Evolutionary conservation across 2,888 invertebrate genomes (phyloP).

Genomic region (Pomacea canaliculata): DNA sequence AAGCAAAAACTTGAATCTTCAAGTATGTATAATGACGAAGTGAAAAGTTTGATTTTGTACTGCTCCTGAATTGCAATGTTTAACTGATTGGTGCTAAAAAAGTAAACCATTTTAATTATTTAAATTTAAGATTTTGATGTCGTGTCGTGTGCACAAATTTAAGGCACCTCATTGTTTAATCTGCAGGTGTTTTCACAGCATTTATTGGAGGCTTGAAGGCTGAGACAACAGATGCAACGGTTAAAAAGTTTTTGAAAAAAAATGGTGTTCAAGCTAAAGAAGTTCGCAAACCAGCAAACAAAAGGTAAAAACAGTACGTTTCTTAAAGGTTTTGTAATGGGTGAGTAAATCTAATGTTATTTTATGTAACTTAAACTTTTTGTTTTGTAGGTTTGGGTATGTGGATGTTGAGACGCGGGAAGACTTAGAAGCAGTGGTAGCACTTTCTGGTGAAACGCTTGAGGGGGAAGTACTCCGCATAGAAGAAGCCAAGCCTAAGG

Average conservation of each 20-base stretch:
- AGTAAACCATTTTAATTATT: too few relatives aligned
- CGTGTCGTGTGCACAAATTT: too few relatives aligned
- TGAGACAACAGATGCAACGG: constrained; percentile 20
- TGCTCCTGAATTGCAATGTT: too few relatives aligned
- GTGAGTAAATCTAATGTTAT: neutral
- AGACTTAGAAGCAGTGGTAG: constrained; percentile 41
- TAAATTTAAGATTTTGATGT: too few relatives aligned
- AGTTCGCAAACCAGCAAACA: constrained; percentile 16
- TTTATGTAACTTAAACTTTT: neutral
- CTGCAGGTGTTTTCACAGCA: constrained; percentile 1
- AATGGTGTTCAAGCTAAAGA: constrained; percentile 22
- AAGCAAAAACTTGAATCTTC: neutral
- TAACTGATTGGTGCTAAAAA: too few relatives aligned
- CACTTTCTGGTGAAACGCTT: constrained; percentile 39
- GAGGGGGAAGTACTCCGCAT: constrained; percentile 36
- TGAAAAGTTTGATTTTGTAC: too few relatives aligned
- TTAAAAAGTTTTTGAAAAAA: constrained; percentile 28
- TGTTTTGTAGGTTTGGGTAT: constrained; percentile 40
- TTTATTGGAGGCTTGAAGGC: constrained; percentile 26
- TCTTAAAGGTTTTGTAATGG: neutral
- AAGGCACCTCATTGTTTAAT: neutral
- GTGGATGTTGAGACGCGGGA: constrained; percentile 41
- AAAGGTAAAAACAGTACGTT: constrained; percentile 4
- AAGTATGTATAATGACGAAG: neutral
- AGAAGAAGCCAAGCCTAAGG: constrained; percentile 35